phyloP scores from a whole-genome alignment of 2,113 vertebrate genomes.

The Apaloderma vittatum region DNA sequence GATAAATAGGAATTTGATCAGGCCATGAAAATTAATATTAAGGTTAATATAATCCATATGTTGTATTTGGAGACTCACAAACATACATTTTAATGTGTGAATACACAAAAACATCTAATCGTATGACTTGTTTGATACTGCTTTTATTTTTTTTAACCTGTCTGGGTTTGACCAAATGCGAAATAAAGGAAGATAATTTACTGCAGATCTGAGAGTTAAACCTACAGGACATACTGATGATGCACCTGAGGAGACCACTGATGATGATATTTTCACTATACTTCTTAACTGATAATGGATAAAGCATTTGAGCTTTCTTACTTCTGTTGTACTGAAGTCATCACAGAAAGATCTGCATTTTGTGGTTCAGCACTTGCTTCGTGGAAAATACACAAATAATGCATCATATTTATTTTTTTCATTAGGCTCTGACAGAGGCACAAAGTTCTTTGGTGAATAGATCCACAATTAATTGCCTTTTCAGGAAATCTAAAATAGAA shows the following conservation, averaged over 20 bases:
- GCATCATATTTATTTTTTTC: background rate
- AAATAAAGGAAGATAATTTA: background rate
- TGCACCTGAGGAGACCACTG: background rate
- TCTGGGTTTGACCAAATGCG: background rate
- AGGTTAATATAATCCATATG: background rate
- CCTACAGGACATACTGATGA: background rate
- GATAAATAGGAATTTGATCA: background rate
- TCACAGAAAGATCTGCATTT: background rate
- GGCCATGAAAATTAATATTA: background rate
- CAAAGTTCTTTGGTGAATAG: background rate
- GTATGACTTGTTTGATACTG: background rate
- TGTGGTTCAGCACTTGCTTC: background rate
- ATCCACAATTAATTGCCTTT: conserved; percentile 48
- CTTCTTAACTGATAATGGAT: background rate
- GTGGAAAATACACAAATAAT: conserved; percentile 9
- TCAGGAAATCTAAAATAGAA: conserved; percentile 6
- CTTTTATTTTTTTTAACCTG: background rate
- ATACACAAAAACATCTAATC: background rate
- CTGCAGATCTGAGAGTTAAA: background rate
- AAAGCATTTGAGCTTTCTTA: background rate
- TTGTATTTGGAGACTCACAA: background rate
- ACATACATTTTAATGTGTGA: background rate
- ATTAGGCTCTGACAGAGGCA: conserved; percentile 13
- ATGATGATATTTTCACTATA: background rate
- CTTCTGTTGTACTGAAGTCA: background rate